Percentiles rank a stretch among this genome's conserved stretches.
Conservation (phyloP, 2,888 invertebrate genomes). For the Tetanocera ferruginea region DNA sequence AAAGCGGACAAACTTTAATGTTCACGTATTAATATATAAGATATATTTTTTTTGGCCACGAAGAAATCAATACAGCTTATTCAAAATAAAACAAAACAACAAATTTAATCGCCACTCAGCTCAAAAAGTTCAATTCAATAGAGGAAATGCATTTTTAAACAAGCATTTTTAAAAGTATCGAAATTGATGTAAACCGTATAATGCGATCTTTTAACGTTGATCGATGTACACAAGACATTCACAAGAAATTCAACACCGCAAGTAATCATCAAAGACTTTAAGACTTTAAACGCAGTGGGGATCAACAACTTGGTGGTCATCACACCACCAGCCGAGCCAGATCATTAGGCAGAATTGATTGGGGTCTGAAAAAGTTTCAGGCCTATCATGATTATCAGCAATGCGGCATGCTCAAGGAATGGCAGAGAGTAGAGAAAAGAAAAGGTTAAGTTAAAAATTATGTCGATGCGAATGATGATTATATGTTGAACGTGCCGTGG, state of each 20-base stretch:
- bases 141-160: too few species aligned
- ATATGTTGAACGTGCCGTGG: constrained; percentile 17
- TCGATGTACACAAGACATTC: not conserved
- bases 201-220: not conserved
- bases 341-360: constrained; percentile 12
- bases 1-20: too few species aligned
- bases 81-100: too few species aligned
- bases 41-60: too few species aligned
- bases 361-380: not conserved
- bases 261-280: not conserved
- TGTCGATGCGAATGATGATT: not conserved
- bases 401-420: not conserved
- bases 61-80: too few species aligned
- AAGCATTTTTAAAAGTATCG: too few species aligned
- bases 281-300: not conserved
- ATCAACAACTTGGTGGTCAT: not conserved
- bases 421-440: not conserved
- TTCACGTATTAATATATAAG: too few species aligned
- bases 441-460: not conserved
- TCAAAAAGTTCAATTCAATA: too few species aligned
- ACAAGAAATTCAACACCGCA: not conserved
- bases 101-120: too few species aligned
- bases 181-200: not conserved
- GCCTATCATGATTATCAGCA: not conserved
- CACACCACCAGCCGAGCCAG: not conserved